Percentiles rank a stretch among this genome's conserved stretches.
phyloP scores from a whole-genome alignment of 2,797 vertebrate genomes.

The Amniataba percoides region DNA sequence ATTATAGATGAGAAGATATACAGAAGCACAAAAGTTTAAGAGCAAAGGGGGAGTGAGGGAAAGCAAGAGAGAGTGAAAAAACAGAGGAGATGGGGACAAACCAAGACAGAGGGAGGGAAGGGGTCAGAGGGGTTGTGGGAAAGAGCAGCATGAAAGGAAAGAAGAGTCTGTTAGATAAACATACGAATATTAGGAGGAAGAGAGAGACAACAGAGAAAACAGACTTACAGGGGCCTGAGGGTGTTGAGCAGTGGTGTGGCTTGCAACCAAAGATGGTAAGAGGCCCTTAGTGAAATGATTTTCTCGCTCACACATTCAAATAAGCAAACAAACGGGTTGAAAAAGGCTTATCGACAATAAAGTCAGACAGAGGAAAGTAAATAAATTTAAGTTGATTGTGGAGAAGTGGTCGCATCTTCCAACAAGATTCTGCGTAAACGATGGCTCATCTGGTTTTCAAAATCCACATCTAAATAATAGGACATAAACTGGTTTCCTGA shows the following conservation, averaged over 20 bases:
- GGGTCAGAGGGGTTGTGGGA: constrained; percentile 76
- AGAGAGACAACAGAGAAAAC: constrained; percentile 50
- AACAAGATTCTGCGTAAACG: not conserved
- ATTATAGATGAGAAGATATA: constrained; percentile 27
- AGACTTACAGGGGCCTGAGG: constrained; percentile 41
- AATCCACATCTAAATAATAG: not conserved
- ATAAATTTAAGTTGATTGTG: not conserved
- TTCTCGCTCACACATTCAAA: not conserved
- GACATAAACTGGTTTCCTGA: not conserved
- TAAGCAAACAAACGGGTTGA: constrained; percentile 6
- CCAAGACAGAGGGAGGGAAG: constrained; percentile 40
- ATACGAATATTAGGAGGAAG: constrained; percentile 57
- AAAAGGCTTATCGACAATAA: not conserved
- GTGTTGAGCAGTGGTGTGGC: not conserved
- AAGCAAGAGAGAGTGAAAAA: constrained; percentile 33
- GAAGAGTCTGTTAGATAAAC: constrained; percentile 75
- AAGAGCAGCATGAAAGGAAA: constrained; percentile 68
- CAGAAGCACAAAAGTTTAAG: constrained; percentile 10
- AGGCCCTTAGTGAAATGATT: not conserved
- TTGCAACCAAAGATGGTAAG: constrained; percentile 33
- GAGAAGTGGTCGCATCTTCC: too few relatives aligned
- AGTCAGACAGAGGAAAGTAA: not conserved
- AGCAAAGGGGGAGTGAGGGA: constrained; percentile 3
- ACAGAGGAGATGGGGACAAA: constrained; percentile 30
- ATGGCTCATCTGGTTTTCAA: not conserved